Conservation (phyloP, 2,113 vertebrate genomes). For the Nannospalax galili region DNA sequence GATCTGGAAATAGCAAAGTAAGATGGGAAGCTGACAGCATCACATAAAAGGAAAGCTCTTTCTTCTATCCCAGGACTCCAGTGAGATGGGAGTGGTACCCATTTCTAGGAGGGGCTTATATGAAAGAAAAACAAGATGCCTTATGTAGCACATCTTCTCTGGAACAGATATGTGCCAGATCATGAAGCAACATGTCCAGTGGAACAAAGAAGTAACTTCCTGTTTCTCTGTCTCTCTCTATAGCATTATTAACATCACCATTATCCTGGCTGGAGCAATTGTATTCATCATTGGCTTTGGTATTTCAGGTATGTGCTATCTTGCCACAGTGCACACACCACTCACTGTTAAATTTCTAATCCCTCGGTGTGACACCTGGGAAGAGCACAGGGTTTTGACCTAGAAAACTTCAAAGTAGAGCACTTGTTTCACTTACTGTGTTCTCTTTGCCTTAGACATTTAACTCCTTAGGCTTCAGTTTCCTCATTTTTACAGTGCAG, state of each 20-base stretch:
- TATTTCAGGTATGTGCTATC: constrained; percentile 76
- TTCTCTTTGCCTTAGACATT: neutral
- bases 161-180: neutral
- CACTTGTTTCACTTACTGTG: neutral
- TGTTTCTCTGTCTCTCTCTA: constrained; percentile 49
- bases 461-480: neutral
- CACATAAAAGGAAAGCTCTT: neutral
- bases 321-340: neutral
- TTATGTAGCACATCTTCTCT: neutral
- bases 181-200: neutral
- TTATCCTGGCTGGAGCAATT: constrained; percentile 78
- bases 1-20: neutral
- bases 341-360: neutral
- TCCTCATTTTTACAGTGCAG: neutral
- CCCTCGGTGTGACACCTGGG: rapidly evolving
- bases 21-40: neutral
- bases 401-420: neutral
- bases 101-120: neutral
- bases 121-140: neutral
- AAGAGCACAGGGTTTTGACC: neutral
- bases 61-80: neutral
- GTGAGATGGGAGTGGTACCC: neutral
- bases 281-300: constrained; percentile 80
- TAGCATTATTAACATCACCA: constrained; percentile 74
- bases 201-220: constrained; percentile 48